Conservation (phyloP, 1,140 invertebrate genomes). For the Drosophila mauritiana region DNA sequence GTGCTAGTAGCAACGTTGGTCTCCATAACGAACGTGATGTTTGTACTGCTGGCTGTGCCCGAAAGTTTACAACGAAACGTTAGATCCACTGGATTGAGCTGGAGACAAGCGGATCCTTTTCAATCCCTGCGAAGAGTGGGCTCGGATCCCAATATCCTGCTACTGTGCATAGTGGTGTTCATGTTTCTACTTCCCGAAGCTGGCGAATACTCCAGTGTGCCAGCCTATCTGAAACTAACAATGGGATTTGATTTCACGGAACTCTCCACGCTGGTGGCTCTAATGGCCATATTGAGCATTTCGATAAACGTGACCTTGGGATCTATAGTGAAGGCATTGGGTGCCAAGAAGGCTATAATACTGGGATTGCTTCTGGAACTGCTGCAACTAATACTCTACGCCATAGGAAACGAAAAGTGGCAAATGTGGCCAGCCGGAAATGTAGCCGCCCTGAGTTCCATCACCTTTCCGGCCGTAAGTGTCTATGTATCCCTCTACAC, state of each 20-base stretch:
- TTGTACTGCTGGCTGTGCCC: constrained; percentile 98
- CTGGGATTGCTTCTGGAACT: constrained; percentile 98
- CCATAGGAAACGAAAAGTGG: constrained; percentile 90
- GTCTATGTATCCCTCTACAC: constrained; percentile 99
- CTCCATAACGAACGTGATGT: constrained; percentile 97
- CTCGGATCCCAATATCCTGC: constrained; percentile 97
- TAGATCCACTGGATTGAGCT: constrained; percentile 91
- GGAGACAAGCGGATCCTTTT: constrained; percentile 99
- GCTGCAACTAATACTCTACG: constrained; percentile 98
- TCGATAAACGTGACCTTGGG: constrained; percentile 96
- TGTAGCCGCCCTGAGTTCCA: constrained; percentile 96
- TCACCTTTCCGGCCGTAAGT: constrained; percentile 99
- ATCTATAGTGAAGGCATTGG: constrained; percentile 92
- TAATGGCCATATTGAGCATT: constrained; percentile 98
- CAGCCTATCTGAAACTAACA: constrained; percentile 98
- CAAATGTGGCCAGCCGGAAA: constrained; percentile 99
- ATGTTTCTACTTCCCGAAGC: constrained; percentile 98
- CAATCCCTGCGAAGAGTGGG: constrained; percentile 95
- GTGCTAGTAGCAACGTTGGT: constrained; percentile 97
- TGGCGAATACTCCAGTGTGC: constrained; percentile 99
- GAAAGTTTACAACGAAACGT: constrained; percentile 98
- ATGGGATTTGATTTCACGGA: constrained; percentile 97
- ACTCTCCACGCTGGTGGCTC: constrained; percentile 98
- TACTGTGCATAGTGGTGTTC: constrained; percentile 98
- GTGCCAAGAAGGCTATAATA: constrained; percentile 98